Conservation (phyloP, 2,113 vertebrate genomes). For the Galeopterus variegatus region DNA sequence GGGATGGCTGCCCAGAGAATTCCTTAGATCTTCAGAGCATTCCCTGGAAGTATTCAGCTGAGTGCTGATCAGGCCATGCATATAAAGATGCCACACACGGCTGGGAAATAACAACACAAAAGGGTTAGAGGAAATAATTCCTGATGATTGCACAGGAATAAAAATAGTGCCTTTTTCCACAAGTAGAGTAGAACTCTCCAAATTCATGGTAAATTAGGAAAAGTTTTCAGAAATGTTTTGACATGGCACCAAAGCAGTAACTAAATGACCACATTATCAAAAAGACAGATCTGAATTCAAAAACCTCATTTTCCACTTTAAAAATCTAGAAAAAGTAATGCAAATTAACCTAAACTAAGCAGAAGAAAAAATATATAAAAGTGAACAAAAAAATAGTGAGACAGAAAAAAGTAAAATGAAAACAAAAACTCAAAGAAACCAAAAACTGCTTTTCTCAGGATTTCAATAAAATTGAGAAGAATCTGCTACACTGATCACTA, state of each 20-base stretch:
- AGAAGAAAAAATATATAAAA: neutral
- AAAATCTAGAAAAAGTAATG: neutral
- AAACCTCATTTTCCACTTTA: neutral
- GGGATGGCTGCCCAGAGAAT: neutral
- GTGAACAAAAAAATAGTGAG: neutral
- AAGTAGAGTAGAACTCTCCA: neutral
- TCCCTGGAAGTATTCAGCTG: neutral
- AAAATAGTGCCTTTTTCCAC: neutral
- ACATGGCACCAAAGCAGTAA: neutral
- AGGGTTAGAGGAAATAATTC: neutral
- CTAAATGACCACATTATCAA: neutral
- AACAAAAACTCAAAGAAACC: neutral
- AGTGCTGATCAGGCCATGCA: fast-evolving
- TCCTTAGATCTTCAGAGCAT: neutral
- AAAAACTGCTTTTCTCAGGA: neutral
- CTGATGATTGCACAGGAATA: neutral
- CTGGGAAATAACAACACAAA: neutral
- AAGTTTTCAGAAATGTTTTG: neutral
- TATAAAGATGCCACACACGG: neutral
- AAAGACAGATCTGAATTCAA: neutral
- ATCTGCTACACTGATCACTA: neutral
- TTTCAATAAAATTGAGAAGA: neutral
- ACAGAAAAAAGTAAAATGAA: neutral
- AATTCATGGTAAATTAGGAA: neutral
- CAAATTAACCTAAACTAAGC: neutral